Evolutionary conservation across 2,797 vertebrate species (phyloP).

Genomic region (Gallinago solitaria): DNA sequence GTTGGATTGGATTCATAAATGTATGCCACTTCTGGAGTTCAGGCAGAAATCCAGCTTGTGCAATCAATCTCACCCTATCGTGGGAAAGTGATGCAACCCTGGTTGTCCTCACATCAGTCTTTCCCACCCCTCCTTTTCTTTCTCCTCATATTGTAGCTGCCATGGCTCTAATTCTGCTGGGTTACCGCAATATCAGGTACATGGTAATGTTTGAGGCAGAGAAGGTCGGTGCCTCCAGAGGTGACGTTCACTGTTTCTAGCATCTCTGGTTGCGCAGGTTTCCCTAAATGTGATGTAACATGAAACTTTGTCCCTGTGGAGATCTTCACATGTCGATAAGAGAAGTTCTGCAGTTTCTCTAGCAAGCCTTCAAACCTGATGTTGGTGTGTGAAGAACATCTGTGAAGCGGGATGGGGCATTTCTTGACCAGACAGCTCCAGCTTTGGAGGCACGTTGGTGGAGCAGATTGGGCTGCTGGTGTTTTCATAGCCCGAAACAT

Average conservation of each 20-base stretch:
- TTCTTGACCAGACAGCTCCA: neutral
- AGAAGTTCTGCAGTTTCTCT: neutral
- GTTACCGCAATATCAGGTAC: rapidly evolving
- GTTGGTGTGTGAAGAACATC: neutral
- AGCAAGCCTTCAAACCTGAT: neutral
- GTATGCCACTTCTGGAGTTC: neutral
- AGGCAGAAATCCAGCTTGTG: neutral
- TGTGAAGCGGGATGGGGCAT: neutral
- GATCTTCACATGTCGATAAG: neutral
- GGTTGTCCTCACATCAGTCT: neutral
- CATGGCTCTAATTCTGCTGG: neutral
- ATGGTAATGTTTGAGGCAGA: neutral
- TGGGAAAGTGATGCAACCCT: neutral
- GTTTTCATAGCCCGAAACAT: neutral
- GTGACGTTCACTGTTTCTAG: neutral
- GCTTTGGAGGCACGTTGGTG: neutral
- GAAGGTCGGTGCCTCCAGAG: neutral
- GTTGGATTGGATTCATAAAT: neutral
- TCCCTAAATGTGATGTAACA: neutral
- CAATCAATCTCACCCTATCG: neutral
- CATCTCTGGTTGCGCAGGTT: slow-evolving; percentile 21
- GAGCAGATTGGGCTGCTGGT: neutral
- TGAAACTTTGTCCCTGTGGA: slow-evolving; percentile 33
- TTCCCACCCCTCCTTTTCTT: neutral
- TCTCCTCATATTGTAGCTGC: neutral